Percentiles rank a stretch among this genome's conserved stretches.
Conservation (phyloP, 2,113 vertebrate genomes). For the Malurus melanocephalus region DNA sequence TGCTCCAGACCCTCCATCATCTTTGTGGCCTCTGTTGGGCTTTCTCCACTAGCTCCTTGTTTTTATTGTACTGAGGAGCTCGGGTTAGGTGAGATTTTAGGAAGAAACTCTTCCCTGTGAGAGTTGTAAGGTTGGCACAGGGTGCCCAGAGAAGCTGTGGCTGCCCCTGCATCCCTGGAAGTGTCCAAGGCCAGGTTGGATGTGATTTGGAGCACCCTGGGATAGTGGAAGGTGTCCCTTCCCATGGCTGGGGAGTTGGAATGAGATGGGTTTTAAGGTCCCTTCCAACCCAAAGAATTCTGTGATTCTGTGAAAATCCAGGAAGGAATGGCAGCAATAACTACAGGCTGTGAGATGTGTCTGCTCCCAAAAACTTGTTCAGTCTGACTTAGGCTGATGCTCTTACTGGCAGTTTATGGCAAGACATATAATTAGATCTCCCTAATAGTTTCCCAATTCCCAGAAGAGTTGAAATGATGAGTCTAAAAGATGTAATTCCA, state of each 20-base stretch:
- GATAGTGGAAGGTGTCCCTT: accelerated
- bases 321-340: not conserved
- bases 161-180: not conserved
- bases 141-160: not conserved
- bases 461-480: not conserved
- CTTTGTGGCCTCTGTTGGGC: not conserved
- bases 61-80: not conserved
- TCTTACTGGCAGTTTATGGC: not conserved
- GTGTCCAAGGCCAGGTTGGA: not conserved
- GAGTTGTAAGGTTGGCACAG: accelerated
- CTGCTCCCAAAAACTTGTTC: not conserved
- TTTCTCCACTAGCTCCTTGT: not conserved
- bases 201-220: accelerated
- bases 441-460: not conserved
- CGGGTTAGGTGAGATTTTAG: not conserved
- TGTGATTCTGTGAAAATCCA: not conserved
- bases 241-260: not conserved
- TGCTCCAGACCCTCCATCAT: not conserved
- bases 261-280: not conserved
- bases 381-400: not conserved
- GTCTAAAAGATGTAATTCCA: not conserved
- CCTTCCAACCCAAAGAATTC: not conserved
- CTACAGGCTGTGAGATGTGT: not conserved
- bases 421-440: not conserved
- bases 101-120: accelerated